Base-by-base conservation (phyloP, 2,888 invertebrate genomes). In the Cinara cedri region DNA sequence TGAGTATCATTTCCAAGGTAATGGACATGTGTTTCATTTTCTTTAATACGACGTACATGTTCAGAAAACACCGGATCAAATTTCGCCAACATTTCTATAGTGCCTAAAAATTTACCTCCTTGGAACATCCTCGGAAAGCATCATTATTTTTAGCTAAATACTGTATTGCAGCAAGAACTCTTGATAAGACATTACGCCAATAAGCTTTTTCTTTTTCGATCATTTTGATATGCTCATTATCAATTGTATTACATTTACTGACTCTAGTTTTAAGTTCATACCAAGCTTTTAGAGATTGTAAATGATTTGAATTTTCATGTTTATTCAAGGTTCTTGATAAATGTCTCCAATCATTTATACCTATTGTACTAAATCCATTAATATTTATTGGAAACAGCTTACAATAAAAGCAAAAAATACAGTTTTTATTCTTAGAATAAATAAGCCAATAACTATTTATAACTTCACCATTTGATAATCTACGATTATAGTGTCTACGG, bases 101-200 rank as follows among this genome's bases (percentile, higher is more conserved):
- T 26, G 21, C 84, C 83, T 46, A 84, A 81, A 78, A 82, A 84
- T 81, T 84, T 68, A 51, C 26, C 51, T 51, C 19, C 26, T 70
- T 34, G 11, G 54, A 54, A 21, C 8, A 26, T n/a, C 54, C 34
- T 51, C 51, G 3, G 19, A 66, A 66, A 4, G 84, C 81, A 34
- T 84, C 81, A 21, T 83, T 83, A 19, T 83, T 82, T 42, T 81
- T 74, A 21, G 82, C 82, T 63, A 84, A 81, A 74, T 82, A 82
- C 78, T 83, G 84, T 19, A 83, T 82, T 11, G 81, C 83, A n/a
- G 82, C 72, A 55, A 84, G 82, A 71, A 84, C 82, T 63, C 84
- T 78, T 70, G 80, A 68, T 55, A 84, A 81, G 72, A 84, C 82
- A 81, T 83, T 80, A 71, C 78, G 70, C 83, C 83, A 84, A 81